A percentile compares a stretch with the other conserved stretches of the same genome.
Conservation (phyloP, 2,113 vertebrate genomes). For the Indicator indicator region DNA sequence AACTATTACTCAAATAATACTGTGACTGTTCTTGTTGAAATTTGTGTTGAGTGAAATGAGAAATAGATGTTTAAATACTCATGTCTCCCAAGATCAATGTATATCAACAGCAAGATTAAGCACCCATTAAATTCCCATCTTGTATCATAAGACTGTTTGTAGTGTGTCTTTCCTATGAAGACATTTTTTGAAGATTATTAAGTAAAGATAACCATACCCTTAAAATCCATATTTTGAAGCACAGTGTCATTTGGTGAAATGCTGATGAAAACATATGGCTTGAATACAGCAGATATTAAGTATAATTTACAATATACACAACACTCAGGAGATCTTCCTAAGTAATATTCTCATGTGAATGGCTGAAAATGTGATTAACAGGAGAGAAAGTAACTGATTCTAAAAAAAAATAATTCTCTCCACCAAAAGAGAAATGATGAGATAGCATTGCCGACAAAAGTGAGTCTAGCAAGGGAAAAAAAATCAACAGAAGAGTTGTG, state of each 20-base stretch:
- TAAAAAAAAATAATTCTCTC: background rate
- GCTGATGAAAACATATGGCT: slow-evolving; percentile 19
- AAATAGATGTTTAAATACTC: slow-evolving; percentile 51
- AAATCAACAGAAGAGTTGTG: background rate
- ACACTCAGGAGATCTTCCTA: background rate
- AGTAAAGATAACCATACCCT: slow-evolving; percentile 24
- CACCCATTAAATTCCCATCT: slow-evolving; percentile 58
- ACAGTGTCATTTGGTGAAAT: slow-evolving; percentile 25
- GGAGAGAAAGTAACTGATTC: background rate
- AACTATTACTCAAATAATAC: slow-evolving; percentile 15
- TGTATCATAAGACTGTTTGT: slow-evolving; percentile 50
- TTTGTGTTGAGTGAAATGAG: slow-evolving; percentile 33
- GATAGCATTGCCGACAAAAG: background rate
- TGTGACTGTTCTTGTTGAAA: background rate
- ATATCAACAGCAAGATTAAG: slow-evolving; percentile 60
- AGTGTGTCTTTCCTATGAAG: slow-evolving; percentile 20
- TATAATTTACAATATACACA: slow-evolving; percentile 2
- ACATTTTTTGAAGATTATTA: slow-evolving; percentile 55
- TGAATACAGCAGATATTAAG: background rate
- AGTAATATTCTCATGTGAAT: background rate
- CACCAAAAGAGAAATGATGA: background rate
- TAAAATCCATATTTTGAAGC: slow-evolving; percentile 53
- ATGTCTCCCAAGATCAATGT: slow-evolving; percentile 28
- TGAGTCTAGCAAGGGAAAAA: background rate
- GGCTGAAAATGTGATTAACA: background rate